Evolutionary conservation across 2,888 invertebrate genomes (phyloP).

Genomic region (Alcis repandata): DNA sequence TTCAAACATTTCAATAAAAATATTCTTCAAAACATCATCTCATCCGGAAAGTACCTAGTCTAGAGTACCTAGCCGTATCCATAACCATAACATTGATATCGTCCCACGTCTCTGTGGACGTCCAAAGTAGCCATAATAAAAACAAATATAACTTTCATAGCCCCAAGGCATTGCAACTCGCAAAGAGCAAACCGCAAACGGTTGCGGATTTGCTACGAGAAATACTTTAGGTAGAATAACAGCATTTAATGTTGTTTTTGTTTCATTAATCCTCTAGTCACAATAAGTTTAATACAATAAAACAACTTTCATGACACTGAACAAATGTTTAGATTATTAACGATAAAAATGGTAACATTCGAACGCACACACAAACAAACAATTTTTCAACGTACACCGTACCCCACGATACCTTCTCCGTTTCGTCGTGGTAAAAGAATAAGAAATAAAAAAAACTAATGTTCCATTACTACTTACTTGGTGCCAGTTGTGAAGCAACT

Average conservation of each 20-base stretch:
- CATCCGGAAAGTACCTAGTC: constrained; percentile 7
- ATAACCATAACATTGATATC: constrained; percentile 13
- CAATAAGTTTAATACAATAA: too few relatives aligned
- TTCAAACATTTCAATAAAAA: not conserved
- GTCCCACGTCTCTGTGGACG: constrained; percentile 11
- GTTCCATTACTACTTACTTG: too few relatives aligned
- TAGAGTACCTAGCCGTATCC: not conserved
- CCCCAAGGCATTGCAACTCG: constrained; percentile 7
- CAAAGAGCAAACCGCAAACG: not conserved
- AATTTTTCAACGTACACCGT: too few relatives aligned
- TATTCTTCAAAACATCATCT: not conserved
- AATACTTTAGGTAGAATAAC: not conserved
- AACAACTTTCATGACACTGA: too few relatives aligned
- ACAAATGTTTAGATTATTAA: too few relatives aligned
- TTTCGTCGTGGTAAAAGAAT: too few relatives aligned
- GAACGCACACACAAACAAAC: too few relatives aligned
- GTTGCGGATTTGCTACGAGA: constrained; percentile 1
- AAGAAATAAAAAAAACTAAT: too few relatives aligned
- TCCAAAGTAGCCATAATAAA: constrained; percentile 24
- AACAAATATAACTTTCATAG: constrained; percentile 28
- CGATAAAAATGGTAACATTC: too few relatives aligned
- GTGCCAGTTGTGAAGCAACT: too few relatives aligned
- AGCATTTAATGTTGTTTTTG: not conserved
- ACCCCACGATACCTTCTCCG: too few relatives aligned
- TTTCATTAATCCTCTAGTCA: too few relatives aligned